Evolutionary conservation across 1,140 invertebrate genomes (phyloP).

Genomic region (Macrocentrus cingulum): DNA sequence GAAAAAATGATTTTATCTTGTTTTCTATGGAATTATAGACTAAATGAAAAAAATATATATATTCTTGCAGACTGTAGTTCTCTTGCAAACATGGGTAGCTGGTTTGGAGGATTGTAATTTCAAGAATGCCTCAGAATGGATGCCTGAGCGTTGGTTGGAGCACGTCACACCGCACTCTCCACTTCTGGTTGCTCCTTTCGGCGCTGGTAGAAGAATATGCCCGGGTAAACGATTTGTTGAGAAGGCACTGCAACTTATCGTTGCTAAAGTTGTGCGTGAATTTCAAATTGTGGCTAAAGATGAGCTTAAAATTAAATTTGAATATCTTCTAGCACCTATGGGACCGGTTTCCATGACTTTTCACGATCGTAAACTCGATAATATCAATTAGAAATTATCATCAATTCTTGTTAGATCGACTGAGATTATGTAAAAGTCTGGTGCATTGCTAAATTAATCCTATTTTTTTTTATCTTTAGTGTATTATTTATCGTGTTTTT

Average conservation of each 20-base stretch:
- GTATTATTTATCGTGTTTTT: constrained; percentile 33
- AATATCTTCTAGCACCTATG: constrained; percentile 75
- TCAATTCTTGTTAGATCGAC: too few species aligned
- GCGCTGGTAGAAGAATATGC: constrained; percentile 78
- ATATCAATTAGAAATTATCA: not conserved
- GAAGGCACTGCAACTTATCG: constrained; percentile 71
- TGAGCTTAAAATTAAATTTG: constrained; percentile 72
- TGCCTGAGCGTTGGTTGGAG: constrained; percentile 81
- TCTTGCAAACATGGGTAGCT: constrained; percentile 83
- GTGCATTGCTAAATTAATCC: too few species aligned
- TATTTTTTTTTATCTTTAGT: constrained; percentile 16
- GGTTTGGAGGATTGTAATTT: constrained; percentile 80
- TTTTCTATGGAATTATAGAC: too few species aligned
- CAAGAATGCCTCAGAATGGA: constrained; percentile 70
- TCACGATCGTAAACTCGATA: constrained; percentile 57
- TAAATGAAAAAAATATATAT: too few species aligned
- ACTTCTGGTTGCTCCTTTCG: constrained; percentile 81
- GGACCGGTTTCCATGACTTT: constrained; percentile 70
- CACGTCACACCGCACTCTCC: constrained; percentile 60
- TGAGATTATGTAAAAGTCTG: too few species aligned
- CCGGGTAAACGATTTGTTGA: constrained; percentile 82
- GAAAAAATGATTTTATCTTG: constrained; percentile 9
- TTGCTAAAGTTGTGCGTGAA: constrained; percentile 72
- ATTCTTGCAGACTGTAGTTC: constrained; percentile 78
- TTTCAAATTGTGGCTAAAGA: constrained; percentile 70